Base-by-base conservation (phyloP, 2,888 invertebrate genomes). In the Melieria omissa region DNA sequence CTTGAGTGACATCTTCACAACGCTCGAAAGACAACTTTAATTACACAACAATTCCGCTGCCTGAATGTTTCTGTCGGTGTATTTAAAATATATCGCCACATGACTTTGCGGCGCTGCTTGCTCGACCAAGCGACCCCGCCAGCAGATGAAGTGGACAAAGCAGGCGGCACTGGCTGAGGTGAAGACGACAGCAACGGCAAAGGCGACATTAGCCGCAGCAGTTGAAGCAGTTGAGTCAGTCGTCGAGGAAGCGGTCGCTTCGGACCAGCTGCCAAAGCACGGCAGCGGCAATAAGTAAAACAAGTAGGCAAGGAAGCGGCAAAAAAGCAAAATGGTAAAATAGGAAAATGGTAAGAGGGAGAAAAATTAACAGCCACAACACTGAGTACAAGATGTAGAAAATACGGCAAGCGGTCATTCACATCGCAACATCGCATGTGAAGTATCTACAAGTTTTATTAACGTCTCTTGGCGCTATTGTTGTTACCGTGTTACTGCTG, bases 381-480 rank as follows among this genome's bases (percentile, higher is more conserved):
- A 5, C 44, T n/a, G 52, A 61, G 67, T 42, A 67, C 60, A 67
- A 12, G 49, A 49, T 9, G 9, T 49, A 49, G 12, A 10, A 49
- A 12, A 49, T 49, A 49, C 49, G 49, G 12, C 10, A 10, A 49
- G 12, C 49, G 67, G 67, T 67, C 67, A 67, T 67, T 67, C 67
- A 67, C 67, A 52, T 61, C 47, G 52, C 6, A 55, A 16, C 55
- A 9, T 12, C n/a, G 42, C 47, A 49, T 47, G 6, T 8, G 57
- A 29, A 29, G 5, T 29, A 12, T 8, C 47, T 67, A 47, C 60
- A 42, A 58, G 58, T 67, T 67, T 61, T 9, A 57, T 49, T 65
- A 54, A 8, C 9, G 41, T 58, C n/a, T 29, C 14, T 12, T 58
- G 41, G 7, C 42, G 58, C 10, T 58, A 6, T 29, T 29, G 42